Percentiles rank a stretch among this genome's conserved stretches.
These are phyloP conservation scores for Cremastinae sp. DNA, from an alignment of 2,888 invertebrate genomes.

Conservation along the genomic window DNA sequence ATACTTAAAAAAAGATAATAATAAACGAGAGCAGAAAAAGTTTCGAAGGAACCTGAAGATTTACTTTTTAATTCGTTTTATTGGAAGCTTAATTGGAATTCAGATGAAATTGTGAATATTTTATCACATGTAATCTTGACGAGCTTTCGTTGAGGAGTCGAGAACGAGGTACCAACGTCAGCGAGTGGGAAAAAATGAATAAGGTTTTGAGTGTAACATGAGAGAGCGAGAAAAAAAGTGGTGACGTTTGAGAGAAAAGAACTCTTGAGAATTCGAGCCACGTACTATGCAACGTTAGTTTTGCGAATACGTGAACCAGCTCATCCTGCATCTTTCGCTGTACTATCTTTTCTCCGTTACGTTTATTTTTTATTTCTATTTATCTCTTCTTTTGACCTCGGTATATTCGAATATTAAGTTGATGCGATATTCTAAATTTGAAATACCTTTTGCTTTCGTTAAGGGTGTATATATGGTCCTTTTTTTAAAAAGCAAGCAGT, in stretches of 20 bases:
- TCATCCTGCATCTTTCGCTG: not conserved
- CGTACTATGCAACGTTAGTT: not conserved
- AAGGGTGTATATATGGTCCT: too few species aligned
- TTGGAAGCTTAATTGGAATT: not conserved
- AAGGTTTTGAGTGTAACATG: not conserved
- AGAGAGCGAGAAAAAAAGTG: slow-evolving; percentile 2
- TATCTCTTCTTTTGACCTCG: not conserved
- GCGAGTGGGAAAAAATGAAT: not conserved
- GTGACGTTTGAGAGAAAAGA: slow-evolving; percentile 3
- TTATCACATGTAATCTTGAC: not conserved
- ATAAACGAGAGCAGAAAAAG: too few species aligned
- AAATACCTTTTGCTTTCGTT: too few species aligned
- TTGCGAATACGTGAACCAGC: slow-evolving; percentile 16
- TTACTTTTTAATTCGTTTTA: not conserved
- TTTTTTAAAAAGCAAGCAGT: too few species aligned
- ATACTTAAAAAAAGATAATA: too few species aligned
- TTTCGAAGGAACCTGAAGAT: not conserved
- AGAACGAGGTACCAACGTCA: not conserved
- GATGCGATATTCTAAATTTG: too few species aligned
- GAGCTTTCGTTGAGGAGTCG: not conserved
- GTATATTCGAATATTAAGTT: too few species aligned
- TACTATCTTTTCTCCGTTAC: not conserved
- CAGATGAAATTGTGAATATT: not conserved
- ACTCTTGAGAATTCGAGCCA: slow-evolving; percentile 12
- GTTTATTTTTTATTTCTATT: not conserved